Conservation (phyloP, 1,140 invertebrate genomes). For the Acromyrmex charruanus region DNA sequence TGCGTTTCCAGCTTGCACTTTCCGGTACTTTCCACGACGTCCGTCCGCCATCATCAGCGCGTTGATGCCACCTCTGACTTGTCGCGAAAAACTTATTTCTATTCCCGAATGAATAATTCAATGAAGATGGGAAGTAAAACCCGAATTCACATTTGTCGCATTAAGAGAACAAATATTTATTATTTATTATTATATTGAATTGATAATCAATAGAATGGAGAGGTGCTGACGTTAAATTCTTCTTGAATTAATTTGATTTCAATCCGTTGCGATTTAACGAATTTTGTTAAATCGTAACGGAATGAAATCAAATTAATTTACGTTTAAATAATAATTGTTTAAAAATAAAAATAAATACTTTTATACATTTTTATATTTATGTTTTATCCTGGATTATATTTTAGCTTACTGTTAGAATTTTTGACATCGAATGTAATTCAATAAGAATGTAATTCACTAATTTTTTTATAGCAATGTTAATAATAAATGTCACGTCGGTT, state of each 20-base stretch:
- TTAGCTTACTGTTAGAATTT: not conserved
- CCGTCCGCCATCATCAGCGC: not conserved
- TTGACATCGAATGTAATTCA: not conserved
- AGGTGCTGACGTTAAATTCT: not conserved
- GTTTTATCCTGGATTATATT: not conserved
- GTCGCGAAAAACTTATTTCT: not conserved
- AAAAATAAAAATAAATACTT: no score
- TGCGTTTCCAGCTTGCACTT: constrained; percentile 50
- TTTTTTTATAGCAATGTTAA: not conserved
- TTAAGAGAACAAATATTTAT: not conserved
- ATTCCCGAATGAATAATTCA: not conserved
- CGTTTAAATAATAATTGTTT: no score
- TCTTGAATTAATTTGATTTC: not conserved
- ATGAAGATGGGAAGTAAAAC: not conserved
- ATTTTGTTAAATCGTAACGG: no score
- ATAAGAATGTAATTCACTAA: no score
- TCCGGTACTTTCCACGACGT: constrained; percentile 39
- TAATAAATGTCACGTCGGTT: not conserved
- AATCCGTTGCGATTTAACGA: not conserved
- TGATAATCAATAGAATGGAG: not conserved
- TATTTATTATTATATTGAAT: not conserved
- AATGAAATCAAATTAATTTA: no score
- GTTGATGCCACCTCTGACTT: not conserved
- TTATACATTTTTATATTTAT: not conserved
- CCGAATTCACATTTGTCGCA: not conserved